Evolutionary conservation across 1,140 invertebrate species (phyloP), one percentile per base, ranked within the genome.

Genomic region (Pectinophora gossypiella): DNA sequence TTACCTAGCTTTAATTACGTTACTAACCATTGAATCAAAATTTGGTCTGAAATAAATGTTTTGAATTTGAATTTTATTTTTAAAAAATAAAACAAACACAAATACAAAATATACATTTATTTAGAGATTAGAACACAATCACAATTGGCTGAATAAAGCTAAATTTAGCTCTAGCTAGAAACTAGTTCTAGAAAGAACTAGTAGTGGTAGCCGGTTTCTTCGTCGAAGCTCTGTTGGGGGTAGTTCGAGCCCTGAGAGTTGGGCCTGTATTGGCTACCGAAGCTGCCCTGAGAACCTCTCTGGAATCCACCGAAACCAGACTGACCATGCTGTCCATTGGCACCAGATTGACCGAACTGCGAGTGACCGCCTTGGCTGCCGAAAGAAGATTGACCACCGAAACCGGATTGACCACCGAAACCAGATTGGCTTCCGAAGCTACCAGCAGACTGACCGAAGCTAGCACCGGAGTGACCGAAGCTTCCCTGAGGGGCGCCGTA

Each of bases 151-250:
- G 36, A 19, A 44, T 1, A 13, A 3, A 15, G 15, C 38, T 40
- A 40, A 15, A 40, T 3, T 40, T n/a, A n/a, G n/a, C n/a, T n/a
- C n/a, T n/a, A n/a, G n/a, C n/a, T n/a, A n/a, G n/a, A n/a, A n/a
- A n/a, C n/a, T n/a, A n/a, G 7, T 48, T 35, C 21, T 23, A 15
- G 16, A 19, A 42, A 16, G 9, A 48, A 15, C 59, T 70, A 86
- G 51, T 86, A 86, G 9, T 72, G 65, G 55, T 86, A 86, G 42
- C 83, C 83, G 16, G 77, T 80, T 44, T 82, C 44, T 47, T 82
- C 77, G 21, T 87, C 79, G 49, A 87, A 87, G 20, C 60, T 50
- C 48, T 87, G 83, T 43, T 85, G 81, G 42, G 83, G 78, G 20
- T 57, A 55, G 21, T 54, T 62, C 21, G 63, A 51, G 15, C 54